Evolutionary conservation across 2,113 vertebrate species (phyloP).

Genomic region (Conger conger): DNA sequence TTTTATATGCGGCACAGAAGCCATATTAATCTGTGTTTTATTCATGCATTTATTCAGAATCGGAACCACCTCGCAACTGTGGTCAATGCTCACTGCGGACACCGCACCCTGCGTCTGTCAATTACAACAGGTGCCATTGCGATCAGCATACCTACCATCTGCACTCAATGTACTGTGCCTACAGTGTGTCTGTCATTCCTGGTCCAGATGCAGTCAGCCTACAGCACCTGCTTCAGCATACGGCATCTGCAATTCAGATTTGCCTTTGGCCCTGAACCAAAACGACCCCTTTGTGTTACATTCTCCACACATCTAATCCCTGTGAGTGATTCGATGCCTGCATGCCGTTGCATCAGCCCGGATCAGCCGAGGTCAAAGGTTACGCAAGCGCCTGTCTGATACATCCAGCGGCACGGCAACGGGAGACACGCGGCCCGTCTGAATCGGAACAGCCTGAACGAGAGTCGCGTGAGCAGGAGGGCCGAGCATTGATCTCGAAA

Average conservation of each 20-base stretch:
- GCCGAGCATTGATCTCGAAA: slow-evolving; percentile 56
- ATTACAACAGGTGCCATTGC: background rate
- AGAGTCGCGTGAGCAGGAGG: slow-evolving; percentile 42
- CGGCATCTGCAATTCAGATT: background rate
- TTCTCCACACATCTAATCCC: background rate
- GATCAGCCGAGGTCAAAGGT: background rate
- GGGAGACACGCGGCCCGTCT: slow-evolving; percentile 18
- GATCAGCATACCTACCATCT: background rate
- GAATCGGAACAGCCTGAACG: slow-evolving; percentile 43
- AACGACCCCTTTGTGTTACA: background rate
- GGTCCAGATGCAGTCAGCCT: too few species aligned
- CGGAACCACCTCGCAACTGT: too few species aligned
- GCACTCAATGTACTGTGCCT: background rate
- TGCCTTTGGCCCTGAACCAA: background rate
- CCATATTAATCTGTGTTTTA: too few species aligned
- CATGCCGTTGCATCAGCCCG: background rate
- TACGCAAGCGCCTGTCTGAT: background rate
- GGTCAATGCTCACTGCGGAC: too few species aligned
- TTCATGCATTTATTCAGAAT: too few species aligned
- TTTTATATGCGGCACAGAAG: background rate
- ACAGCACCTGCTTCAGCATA: too few species aligned
- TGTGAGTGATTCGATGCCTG: background rate
- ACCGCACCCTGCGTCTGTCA: too few species aligned
- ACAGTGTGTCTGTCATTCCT: too few species aligned
- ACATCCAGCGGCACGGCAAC: background rate